Conservation (phyloP, 2,113 vertebrate genomes). For the Sinocyclocheilus maitianheensis region DNA sequence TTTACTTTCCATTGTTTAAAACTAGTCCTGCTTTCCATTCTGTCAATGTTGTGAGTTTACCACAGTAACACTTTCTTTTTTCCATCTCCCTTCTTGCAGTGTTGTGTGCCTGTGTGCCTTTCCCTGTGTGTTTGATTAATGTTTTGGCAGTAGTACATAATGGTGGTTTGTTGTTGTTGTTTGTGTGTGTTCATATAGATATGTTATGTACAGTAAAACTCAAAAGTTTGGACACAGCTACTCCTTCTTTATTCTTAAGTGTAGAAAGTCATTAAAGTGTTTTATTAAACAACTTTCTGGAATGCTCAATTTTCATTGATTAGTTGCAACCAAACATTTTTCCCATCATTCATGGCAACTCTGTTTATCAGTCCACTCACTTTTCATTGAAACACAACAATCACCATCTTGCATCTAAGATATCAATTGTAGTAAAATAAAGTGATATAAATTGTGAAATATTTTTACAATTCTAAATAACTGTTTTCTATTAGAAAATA, state of each 20-base stretch:
- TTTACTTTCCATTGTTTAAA: not conserved
- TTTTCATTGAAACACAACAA: not conserved
- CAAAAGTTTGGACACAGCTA: slow-evolving; percentile 3
- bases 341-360: not conserved
- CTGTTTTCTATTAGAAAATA: not conserved
- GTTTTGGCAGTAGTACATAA: not conserved
- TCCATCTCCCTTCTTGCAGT: not conserved
- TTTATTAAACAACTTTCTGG: too few relatives aligned
- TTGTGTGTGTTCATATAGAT: not conserved
- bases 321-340: not conserved
- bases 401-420: not conserved
- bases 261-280: not conserved
- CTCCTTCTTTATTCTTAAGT: not conserved
- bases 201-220: not conserved
- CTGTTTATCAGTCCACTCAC: not conserved
- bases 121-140: not conserved
- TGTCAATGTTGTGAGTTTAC: not conserved
- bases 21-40: not conserved
- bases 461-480: not conserved
- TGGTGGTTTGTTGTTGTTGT: not conserved
- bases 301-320: too few relatives aligned
- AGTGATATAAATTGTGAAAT: not conserved
- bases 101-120: not conserved
- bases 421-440: not conserved
- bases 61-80: not conserved